Evolutionary conservation across 2,797 vertebrate species (phyloP).

Genomic region (Nasua narica): DNA sequence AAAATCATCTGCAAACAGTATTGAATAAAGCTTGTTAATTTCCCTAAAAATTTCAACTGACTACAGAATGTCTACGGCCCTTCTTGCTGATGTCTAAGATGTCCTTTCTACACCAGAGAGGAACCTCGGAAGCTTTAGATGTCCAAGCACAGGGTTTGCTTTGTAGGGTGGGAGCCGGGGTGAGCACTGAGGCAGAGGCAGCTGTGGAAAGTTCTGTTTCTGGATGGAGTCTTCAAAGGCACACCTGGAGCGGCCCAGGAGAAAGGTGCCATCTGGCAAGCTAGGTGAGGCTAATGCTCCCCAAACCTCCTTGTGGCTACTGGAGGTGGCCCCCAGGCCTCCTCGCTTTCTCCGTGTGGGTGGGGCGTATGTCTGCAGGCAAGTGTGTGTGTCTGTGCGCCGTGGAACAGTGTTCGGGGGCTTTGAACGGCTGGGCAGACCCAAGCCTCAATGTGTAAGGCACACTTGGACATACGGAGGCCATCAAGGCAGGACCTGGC

Average conservation of each 20-base stretch:
- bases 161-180: no score
- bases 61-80: not conserved
- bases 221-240: not conserved
- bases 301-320: not conserved
- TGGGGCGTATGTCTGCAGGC: not conserved
- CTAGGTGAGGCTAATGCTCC: not conserved
- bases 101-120: not conserved
- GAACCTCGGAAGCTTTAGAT: not conserved
- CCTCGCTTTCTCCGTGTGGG: not conserved
- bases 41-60: not conserved
- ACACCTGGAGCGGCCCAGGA: not conserved
- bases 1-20: conserved; percentile 88
- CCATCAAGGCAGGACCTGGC: not conserved
- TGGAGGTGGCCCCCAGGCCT: no score
- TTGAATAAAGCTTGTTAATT: conserved; percentile 71
- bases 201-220: not conserved
- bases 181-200: not conserved
- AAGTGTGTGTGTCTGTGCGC: no score
- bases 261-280: not conserved
- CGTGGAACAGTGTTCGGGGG: no score
- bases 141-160: not conserved
- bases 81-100: not conserved
- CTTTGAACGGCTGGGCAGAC: not conserved
- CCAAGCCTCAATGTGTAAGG: not conserved
- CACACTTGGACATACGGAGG: not conserved